Conservation (phyloP, 2,113 vertebrate species). For the Uria aalge region DNA sequence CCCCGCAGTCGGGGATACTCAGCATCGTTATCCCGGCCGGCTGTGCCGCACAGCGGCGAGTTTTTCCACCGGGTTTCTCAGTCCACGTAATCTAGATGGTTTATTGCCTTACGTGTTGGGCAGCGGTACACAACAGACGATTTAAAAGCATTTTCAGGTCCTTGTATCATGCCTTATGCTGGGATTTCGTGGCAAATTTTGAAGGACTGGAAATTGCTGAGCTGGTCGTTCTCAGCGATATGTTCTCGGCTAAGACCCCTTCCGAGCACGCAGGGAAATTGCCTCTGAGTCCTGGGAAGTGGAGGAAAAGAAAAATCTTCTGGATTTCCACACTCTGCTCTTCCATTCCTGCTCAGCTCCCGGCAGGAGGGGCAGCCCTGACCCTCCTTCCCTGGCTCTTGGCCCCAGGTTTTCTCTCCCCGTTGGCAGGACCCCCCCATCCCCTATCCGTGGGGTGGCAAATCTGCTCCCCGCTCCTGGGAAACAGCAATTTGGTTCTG, state of each 20-base stretch:
- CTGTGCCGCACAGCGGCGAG: neutral
- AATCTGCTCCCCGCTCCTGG: neutral
- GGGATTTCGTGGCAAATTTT: neutral
- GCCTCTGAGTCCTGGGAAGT: accelerated
- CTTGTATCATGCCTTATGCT: neutral
- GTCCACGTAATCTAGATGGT: neutral
- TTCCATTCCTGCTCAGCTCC: neutral
- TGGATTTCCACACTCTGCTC: neutral
- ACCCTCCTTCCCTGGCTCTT: neutral
- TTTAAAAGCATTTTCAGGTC: neutral
- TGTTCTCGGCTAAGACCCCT: neutral
- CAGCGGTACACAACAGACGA: neutral
- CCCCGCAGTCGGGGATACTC: neutral
- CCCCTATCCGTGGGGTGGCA: neutral
- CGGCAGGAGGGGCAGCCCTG: neutral
- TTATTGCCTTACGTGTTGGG: neutral
- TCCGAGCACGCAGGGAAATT: neutral
- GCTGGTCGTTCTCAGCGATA: neutral
- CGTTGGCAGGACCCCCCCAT: neutral
- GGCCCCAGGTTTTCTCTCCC: neutral
- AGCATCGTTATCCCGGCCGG: neutral
- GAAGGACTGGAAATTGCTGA: neutral
- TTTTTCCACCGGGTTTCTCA: neutral
- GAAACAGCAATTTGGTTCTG: neutral
- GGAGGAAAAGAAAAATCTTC: neutral